Percentiles rank a stretch among this genome's conserved stretches.
phyloP scores from a whole-genome alignment of 2,113 vertebrate species.

The Grallaria varia region DNA sequence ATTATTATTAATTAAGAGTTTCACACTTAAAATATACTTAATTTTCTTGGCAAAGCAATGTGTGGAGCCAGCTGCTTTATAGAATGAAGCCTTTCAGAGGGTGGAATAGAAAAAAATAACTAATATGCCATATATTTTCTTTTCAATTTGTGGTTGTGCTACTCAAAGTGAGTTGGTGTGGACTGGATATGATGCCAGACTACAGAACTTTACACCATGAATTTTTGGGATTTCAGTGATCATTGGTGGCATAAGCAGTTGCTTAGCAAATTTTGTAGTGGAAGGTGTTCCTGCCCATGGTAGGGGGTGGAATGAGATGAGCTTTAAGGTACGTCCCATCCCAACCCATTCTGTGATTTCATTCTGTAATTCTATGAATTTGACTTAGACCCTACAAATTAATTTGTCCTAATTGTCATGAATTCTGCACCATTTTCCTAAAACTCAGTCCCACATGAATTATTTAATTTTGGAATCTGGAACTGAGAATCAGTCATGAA shows the following conservation, averaged over 20 bases:
- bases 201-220: fast-evolving
- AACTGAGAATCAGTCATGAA: background rate
- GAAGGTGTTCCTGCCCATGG: background rate
- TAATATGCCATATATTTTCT: background rate
- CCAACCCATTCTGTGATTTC: background rate
- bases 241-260: background rate
- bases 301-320: background rate
- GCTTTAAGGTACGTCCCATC: background rate
- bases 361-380: background rate
- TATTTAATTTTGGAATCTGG: background rate
- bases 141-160: background rate
- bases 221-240: background rate
- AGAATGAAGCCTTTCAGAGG: background rate
- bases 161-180: background rate
- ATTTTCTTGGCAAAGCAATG: background rate
- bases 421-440: background rate
- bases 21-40: background rate
- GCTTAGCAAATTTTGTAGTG: background rate
- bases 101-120: background rate
- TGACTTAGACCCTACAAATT: background rate
- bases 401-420: background rate
- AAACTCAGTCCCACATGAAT: background rate
- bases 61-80: background rate
- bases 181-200: background rate
- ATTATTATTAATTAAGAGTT: background rate